Conservation (phyloP, 2,888 invertebrate species). For the Geotrupes spiniger region DNA sequence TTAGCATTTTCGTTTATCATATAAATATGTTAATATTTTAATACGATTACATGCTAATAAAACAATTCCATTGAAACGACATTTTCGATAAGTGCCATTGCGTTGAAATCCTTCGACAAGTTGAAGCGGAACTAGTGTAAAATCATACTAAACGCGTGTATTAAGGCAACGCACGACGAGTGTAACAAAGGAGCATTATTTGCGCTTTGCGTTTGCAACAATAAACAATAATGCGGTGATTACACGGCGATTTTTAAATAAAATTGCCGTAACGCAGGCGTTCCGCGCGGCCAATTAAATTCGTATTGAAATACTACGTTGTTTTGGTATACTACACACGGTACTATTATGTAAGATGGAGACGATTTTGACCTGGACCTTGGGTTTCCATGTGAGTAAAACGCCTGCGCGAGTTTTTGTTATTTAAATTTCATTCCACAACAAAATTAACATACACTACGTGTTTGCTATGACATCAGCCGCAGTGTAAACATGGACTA, state of each 20-base stretch:
- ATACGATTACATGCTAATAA: no score
- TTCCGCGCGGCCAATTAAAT: neutral
- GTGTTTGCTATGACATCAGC: slow-evolving; percentile 21
- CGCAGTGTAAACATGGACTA: slow-evolving; percentile 17
- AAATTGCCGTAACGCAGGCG: neutral
- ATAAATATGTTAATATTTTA: no score
- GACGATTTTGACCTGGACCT: slow-evolving; percentile 19
- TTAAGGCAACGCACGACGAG: no score
- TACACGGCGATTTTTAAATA: neutral
- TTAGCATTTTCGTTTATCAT: no score
- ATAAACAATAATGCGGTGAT: no score
- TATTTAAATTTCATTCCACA: slow-evolving; percentile 21
- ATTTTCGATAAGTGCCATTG: no score
- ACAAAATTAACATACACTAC: slow-evolving; percentile 25
- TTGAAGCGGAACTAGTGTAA: no score
- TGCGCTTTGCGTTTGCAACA: no score
- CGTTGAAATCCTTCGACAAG: no score
- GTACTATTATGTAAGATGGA: slow-evolving; percentile 10
- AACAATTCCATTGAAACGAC: no score
- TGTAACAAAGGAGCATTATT: no score
- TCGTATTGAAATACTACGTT: slow-evolving; percentile 10
- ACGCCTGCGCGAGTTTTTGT: slow-evolving; percentile 21
- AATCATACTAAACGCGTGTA: no score
- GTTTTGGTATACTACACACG: slow-evolving; percentile 10
- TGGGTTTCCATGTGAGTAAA: slow-evolving; percentile 12